Conservation (phyloP, 2,888 invertebrate species). For the Agriopis aurantiaria region DNA sequence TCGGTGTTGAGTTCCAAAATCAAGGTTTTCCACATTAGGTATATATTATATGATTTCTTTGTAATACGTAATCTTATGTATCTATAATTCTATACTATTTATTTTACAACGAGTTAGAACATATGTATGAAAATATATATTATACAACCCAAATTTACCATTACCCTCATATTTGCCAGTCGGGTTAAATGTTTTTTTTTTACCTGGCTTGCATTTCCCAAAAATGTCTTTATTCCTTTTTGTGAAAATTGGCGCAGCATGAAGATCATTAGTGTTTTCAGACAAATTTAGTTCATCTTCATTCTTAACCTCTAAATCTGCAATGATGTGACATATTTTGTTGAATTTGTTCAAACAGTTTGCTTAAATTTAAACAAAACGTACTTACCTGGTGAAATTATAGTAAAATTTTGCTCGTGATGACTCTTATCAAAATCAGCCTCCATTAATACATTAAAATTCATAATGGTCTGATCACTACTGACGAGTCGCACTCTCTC, state of each 20-base stretch:
- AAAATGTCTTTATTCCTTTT: conserved; percentile 60
- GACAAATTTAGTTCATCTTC: conserved; percentile 41
- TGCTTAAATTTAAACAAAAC: not conserved
- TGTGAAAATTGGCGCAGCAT: conserved; percentile 34
- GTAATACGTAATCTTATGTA: too few species aligned
- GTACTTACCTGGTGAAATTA: conserved; percentile 55
- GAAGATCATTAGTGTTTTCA: conserved; percentile 48
- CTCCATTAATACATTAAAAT: conserved; percentile 73
- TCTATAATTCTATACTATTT: too few species aligned
- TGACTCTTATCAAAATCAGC: conserved; percentile 59
- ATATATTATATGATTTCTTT: too few species aligned
- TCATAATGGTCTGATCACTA: conserved; percentile 77
- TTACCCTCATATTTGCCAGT: not conserved
- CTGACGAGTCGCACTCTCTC: conserved; percentile 64
- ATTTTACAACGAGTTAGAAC: too few species aligned
- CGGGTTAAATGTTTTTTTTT: not conserved
- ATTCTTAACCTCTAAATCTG: conserved; percentile 8
- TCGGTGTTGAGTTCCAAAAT: too few species aligned
- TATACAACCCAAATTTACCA: too few species aligned
- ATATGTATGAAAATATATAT: too few species aligned
- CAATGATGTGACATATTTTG: not conserved
- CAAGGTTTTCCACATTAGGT: too few species aligned
- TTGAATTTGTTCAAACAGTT: not conserved
- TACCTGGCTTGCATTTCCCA: conserved; percentile 79
- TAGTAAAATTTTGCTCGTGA: conserved; percentile 58